Base-by-base conservation (phyloP, 2,113 vertebrate genomes). In the Entosphenus tridentatus region DNA sequence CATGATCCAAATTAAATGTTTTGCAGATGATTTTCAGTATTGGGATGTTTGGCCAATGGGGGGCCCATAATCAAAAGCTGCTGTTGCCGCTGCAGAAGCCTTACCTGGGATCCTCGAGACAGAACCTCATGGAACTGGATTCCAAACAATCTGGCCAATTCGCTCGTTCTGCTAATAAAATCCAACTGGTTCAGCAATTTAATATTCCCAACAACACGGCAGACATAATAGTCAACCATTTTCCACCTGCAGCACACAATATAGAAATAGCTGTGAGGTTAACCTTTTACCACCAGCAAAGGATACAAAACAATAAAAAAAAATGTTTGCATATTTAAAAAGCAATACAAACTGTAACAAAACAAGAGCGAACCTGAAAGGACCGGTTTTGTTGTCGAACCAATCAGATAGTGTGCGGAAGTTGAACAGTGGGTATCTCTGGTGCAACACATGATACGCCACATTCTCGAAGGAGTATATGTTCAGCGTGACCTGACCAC, bases 391-490 rank as follows among this genome's bases (percentile, higher is more conserved):
- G 78, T 93, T 86, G 81, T 96, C 89, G 73, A 98, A 97, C 93
- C 93, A 98, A 78, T 96, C 90, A 2, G 92, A 95, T 71, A 98
- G 81, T 11, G 85, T 84, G 62, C 89, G 87, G 69, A 83, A 82
- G 8, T 83, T 89, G 78, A 86, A 95, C 5, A 89, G 77, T 57
- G 93, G 89, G 74, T 92, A 96, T 70, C 93, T 87, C 71, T 95
- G 89, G 78, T 95, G 93, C 72, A 98, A 88, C 69, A 96, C 74
- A 67, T 98, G 90, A 78, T 96, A 98, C 55, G 86, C 87, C 77
- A 97, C 92, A 1, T 95, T 98, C 83, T 98, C 90, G 81, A 97
- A 98, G 12, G 82, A 83, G 76, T 97, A 98, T 78, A 84, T 93
- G 67, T 83, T 95, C 70, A 98, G 73, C n/a, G 86, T 81, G 77